Evolutionary conservation across 2,113 vertebrate species (phyloP), one percentile per base, ranked within the genome.

Genomic region (Talpa occidentalis): DNA sequence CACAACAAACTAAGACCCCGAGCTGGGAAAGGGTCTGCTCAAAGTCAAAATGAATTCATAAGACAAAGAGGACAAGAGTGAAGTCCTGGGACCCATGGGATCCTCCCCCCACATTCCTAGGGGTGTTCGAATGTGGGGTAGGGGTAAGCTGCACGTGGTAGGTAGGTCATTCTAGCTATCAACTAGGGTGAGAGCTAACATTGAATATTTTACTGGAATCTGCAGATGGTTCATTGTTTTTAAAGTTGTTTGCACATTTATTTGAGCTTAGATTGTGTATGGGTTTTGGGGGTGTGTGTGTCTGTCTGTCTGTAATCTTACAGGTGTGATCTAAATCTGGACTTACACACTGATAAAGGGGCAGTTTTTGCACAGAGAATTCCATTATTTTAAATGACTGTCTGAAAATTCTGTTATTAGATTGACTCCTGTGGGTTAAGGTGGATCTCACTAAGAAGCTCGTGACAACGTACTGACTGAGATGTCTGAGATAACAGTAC

Each of bases 61-160:
- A n/a, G 60, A 56, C 9, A 52, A 54, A 40, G 19, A 72, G 3
- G 10, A 37, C 0, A 12, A 77, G 49, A 17, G 12, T 12, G 2
- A 40, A 59, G 40, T 26, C 42, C 66, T 67, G 32, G 17, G 1
- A 42, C 22, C 7, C 19, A 22, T 35, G 11, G 11, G 5, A 73
- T 11, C 22, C 22, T 54, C 21, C 32, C 30, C 49, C 47, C 47
- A 8, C 11, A 0, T 37, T 26, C 22, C 11, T 6, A 4, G 17
- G 2, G 19, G 14, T 16, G 9, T 86, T 54, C 44, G 49, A 22
- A 3, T 4, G 5, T 6, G 21, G n/a, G 16, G 69, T 22, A 15
- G 28, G 60, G 8, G 60, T 8, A 7, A 16, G 16, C 0, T 30
- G 17, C 1, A 0, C 6, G 28, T 2, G 37, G 10, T n/a, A 47